phyloP scores from a whole-genome alignment of 1,140 invertebrate species.

The Drosophila serrata region DNA sequence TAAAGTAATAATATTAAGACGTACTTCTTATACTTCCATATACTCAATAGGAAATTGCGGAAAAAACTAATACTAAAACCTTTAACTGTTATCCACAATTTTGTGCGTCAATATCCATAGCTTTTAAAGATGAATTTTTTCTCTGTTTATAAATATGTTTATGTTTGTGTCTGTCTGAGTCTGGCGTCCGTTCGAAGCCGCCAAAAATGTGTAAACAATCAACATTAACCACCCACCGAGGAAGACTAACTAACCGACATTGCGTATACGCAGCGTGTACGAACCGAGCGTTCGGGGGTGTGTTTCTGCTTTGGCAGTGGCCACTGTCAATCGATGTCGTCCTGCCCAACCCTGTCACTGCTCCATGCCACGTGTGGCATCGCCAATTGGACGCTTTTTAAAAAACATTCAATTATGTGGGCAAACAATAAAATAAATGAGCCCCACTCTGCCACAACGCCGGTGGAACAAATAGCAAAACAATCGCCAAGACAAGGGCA shows the following conservation, averaged over 20 bases:
- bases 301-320: background rate
- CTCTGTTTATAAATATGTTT: conserved; percentile 26
- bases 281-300: conserved; percentile 20
- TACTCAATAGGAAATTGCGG: background rate
- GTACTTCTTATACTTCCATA: background rate
- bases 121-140: too few relatives aligned
- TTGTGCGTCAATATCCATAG: background rate
- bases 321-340: conserved; percentile 57
- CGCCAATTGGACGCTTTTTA: conserved; percentile 50
- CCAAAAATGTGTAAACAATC: conserved; percentile 83
- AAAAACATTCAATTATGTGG: conserved; percentile 79
- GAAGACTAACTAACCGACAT: conserved; percentile 55
- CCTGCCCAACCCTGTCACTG: conserved; percentile 27
- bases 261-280: conserved; percentile 60
- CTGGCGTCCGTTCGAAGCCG: conserved; percentile 53
- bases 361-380: conserved; percentile 40
- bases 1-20: background rate
- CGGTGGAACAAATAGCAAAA: conserved; percentile 41
- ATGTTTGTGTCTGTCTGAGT: conserved; percentile 46
- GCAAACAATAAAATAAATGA: conserved; percentile 76
- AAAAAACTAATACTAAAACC: background rate
- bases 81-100: background rate
- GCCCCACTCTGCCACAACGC: conserved; percentile 1
- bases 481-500: conserved; percentile 31
- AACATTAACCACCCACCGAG: conserved; percentile 68